Conservation (phyloP, 1,140 invertebrate species). For the Megathymus violae region DNA sequence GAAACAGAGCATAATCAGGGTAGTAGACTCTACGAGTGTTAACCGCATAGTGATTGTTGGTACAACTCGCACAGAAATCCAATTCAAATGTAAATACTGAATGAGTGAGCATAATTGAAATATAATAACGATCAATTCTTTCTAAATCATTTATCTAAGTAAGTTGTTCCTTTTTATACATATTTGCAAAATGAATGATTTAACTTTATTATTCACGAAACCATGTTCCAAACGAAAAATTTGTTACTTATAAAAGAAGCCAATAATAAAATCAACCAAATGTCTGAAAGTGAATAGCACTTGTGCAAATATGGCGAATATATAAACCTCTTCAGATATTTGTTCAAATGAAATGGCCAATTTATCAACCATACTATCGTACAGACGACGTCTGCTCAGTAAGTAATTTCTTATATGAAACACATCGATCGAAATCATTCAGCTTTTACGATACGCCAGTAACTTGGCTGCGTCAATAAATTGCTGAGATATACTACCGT, state of each 20-base stretch:
- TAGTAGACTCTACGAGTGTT: no score
- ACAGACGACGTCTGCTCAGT: conserved; percentile 15
- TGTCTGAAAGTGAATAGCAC: conserved; percentile 3
- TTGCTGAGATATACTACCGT: conserved; percentile 27
- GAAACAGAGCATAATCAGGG: no score
- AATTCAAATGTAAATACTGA: no score
- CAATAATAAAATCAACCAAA: conserved; percentile 5
- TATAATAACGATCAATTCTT: no score
- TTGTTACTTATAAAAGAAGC: background rate
- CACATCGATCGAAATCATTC: conserved; percentile 26
- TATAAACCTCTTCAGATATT: conserved; percentile 12
- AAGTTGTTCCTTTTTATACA: no score
- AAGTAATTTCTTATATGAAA: conserved; percentile 34
- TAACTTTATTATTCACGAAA: no score
- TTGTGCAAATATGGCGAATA: conserved; percentile 11
- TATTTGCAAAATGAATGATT: no score
- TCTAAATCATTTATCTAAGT: no score
- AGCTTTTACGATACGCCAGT: conserved; percentile 29
- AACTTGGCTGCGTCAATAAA: conserved; percentile 29
- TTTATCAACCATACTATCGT: conserved; percentile 1
- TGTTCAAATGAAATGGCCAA: conserved; percentile 7
- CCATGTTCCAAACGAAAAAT: background rate
- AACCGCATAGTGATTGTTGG: no score
- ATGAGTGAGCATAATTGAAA: no score
- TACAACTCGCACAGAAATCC: no score